Evolutionary conservation across 2,113 vertebrate species (phyloP).

Genomic region (Eclectus roratus): DNA sequence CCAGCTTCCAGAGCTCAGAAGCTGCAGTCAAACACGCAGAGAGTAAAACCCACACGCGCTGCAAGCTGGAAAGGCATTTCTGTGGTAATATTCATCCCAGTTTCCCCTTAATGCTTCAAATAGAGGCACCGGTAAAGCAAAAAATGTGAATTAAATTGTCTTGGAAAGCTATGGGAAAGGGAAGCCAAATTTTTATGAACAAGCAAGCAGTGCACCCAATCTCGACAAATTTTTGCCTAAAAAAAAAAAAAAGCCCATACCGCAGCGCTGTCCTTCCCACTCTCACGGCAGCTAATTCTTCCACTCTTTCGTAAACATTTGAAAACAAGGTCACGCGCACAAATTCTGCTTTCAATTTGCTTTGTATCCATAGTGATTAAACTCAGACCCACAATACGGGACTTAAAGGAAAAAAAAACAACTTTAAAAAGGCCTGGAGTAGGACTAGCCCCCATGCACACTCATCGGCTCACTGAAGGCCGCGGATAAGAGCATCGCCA

Average conservation of each 20-base stretch:
- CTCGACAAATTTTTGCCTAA: not conserved
- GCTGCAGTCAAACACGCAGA: not conserved
- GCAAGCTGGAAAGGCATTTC: not conserved
- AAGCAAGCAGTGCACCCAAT: not conserved
- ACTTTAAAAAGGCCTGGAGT: not conserved
- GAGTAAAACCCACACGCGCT: not conserved
- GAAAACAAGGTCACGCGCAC: constrained; percentile 56
- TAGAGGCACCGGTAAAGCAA: not conserved
- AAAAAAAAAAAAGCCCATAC: not conserved
- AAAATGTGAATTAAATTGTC: not conserved
- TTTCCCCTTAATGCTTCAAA: not conserved
- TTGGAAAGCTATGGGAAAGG: not conserved
- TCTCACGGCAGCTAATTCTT: constrained; percentile 32
- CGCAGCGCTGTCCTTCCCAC: not conserved
- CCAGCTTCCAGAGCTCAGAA: not conserved
- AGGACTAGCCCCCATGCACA: not conserved
- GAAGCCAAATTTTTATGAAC: not conserved
- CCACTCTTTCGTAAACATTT: constrained; percentile 43
- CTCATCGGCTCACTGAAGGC: not conserved
- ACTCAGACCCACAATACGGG: constrained; percentile 35
- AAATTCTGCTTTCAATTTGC: constrained; percentile 69
- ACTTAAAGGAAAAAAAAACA: not conserved
- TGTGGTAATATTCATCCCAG: not conserved
- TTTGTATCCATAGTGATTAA: constrained; percentile 66
- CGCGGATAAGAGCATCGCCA: not conserved